Evolutionary conservation across 2,888 invertebrate species (phyloP).

Genomic region (Vannuccia rotundouncinata): DNA sequence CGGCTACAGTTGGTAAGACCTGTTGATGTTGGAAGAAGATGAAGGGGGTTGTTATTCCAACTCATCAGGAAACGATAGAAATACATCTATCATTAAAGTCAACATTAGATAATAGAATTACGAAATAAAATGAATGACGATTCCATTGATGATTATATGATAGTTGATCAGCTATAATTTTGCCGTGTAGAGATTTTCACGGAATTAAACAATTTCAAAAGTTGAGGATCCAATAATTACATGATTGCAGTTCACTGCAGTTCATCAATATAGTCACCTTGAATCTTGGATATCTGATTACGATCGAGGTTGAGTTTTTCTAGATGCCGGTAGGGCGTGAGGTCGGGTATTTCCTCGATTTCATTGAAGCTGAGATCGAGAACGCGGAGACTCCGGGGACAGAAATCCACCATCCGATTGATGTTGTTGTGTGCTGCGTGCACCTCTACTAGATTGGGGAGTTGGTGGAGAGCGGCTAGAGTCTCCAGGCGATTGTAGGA

Average conservation of each 20-base stretch:
- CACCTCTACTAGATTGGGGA: slow-evolving; percentile 49
- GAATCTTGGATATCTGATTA: slow-evolving; percentile 45
- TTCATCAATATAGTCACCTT: slow-evolving; percentile 45
- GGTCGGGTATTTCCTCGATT: slow-evolving; percentile 50
- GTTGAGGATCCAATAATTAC: too few species aligned
- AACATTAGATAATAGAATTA: too few species aligned
- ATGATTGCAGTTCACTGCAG: slow-evolving; percentile 48
- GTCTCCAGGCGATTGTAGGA: slow-evolving; percentile 22
- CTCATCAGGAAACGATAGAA: too few species aligned
- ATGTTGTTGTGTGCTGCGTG: slow-evolving; percentile 55
- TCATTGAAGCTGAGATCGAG: slow-evolving; percentile 17
- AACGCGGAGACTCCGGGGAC: not conserved
- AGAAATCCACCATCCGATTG: slow-evolving; percentile 48
- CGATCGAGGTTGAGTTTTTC: not conserved
- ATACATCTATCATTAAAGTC: too few species aligned
- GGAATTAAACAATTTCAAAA: too few species aligned
- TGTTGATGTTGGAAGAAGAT: too few species aligned
- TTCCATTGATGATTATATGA: too few species aligned
- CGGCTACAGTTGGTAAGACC: slow-evolving; percentile 50
- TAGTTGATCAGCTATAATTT: too few species aligned
- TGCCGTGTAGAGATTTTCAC: too few species aligned
- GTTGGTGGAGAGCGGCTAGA: slow-evolving; percentile 47
- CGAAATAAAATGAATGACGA: too few species aligned
- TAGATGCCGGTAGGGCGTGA: not conserved
- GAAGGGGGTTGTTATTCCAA: too few species aligned